Evolutionary conservation across 1,140 invertebrate species (phyloP).

Genomic region (Amyelois transitella): DNA sequence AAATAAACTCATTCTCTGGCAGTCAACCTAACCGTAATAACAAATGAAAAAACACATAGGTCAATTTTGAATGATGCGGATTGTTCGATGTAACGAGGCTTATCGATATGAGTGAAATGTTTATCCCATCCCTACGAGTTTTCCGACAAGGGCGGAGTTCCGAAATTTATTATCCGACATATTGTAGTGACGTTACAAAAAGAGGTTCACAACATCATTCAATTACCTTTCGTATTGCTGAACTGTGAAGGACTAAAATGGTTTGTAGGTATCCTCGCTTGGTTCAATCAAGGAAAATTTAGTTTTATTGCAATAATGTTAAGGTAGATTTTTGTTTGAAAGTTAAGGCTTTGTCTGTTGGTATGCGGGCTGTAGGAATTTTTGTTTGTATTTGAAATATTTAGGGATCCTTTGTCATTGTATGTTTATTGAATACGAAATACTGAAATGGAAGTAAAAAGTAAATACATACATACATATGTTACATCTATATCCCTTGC

Average conservation of each 20-base stretch:
- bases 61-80: too few species aligned
- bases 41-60: too few species aligned
- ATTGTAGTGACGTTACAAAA: slow-evolving; percentile 13
- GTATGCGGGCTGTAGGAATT: slow-evolving; percentile 1
- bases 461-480: too few species aligned
- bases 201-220: neutral
- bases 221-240: neutral
- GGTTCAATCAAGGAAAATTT: neutral
- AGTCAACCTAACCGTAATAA: too few species aligned
- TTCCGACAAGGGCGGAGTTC: slow-evolving; percentile 10
- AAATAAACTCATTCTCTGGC: too few species aligned
- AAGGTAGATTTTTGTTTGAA: neutral
- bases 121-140: neutral
- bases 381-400: neutral
- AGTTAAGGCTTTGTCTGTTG: neutral
- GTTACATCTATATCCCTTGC: too few species aligned
- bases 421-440: neutral
- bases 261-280: too few species aligned
- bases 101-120: slow-evolving; percentile 4
- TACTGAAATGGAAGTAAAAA: too few species aligned
- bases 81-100: neutral
- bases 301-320: neutral
- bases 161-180: slow-evolving; percentile 15
- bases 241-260: neutral
- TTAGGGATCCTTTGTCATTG: neutral